Conservation (phyloP, 92 coral and sea anemone genomes). For the Galaxea fascicularis region DNA sequence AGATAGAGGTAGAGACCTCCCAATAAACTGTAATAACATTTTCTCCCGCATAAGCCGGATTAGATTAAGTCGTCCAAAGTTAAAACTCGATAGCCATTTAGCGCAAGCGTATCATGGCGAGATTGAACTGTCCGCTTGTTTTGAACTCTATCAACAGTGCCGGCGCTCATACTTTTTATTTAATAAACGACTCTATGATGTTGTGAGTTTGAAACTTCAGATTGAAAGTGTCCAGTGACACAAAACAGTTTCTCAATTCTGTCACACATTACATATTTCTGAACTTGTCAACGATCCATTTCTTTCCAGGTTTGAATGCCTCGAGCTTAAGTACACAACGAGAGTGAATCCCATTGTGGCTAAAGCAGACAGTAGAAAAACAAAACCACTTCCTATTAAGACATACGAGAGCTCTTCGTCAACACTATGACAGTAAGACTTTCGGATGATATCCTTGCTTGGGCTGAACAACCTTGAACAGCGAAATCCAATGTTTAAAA, state of each 20-base stretch:
- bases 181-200: no score
- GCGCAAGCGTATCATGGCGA: no score
- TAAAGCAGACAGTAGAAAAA: conserved; percentile 1
- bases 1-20: no score
- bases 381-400: conserved; percentile 19
- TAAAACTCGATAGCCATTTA: no score
- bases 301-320: background rate
- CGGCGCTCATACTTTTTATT: no score
- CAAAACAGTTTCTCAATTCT: background rate
- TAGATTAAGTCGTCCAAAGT: no score
- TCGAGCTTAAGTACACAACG: background rate
- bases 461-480: conserved; percentile 9
- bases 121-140: no score
- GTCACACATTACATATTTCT: conserved; percentile 15
- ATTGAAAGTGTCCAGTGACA: no score
- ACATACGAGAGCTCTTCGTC: conserved; percentile 18
- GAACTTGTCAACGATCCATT: background rate
- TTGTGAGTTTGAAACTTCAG: no score
- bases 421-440: conserved; percentile 3
- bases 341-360: background rate
- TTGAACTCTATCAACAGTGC: no score
- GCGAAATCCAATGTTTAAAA: conserved; percentile 43
- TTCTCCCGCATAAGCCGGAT: no score
- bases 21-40: no score
- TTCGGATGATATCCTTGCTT: background rate